These are phyloP conservation scores for Denticeps clupeoides DNA, from an alignment of 2,797 vertebrate species.

Conservation along the genomic window DNA sequence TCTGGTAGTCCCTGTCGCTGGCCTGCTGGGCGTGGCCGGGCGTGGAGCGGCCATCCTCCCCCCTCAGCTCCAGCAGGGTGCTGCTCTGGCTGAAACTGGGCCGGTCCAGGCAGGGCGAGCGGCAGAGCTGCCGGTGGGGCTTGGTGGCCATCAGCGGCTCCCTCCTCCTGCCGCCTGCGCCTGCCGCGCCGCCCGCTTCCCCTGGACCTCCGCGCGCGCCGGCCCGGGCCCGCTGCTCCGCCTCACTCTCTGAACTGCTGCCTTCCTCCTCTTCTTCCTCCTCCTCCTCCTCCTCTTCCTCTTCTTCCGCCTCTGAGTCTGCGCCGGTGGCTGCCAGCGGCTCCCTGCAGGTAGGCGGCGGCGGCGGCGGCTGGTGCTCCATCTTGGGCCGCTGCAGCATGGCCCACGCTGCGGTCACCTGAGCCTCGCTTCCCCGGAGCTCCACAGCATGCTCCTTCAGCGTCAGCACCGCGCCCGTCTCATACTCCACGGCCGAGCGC, in stretches of 20 bases:
- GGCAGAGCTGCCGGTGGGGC: conserved; percentile 86
- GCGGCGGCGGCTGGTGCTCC: conserved; percentile 43
- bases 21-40: conserved; percentile 39
- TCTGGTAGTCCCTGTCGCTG: conserved; percentile 80
- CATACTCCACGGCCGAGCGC: conserved; percentile 44
- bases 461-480: conserved; percentile 58
- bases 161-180: conserved; percentile 49
- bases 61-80: conserved; percentile 67
- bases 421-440: conserved; percentile 58
- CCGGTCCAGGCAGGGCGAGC: conserved; percentile 87
- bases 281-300: conserved; percentile 75
- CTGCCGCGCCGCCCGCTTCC: conserved; percentile 54
- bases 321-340: conserved; percentile 8
- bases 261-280: conserved; percentile 74
- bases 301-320: conserved; percentile 63
- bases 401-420: conserved; percentile 91
- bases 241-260: conserved; percentile 79
- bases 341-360: too few species aligned
- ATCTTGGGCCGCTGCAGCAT: conserved; percentile 88
- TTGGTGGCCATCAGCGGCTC: conserved; percentile 70
- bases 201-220: conserved; percentile 11
- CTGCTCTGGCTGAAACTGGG: conserved; percentile 95
- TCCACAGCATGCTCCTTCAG: conserved; percentile 67
- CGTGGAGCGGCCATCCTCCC: conserved; percentile 51
- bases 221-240: conserved; percentile 30